Conservation (phyloP, 2,888 invertebrate genomes). For the Thysanoteuthis rhombus region DNA sequence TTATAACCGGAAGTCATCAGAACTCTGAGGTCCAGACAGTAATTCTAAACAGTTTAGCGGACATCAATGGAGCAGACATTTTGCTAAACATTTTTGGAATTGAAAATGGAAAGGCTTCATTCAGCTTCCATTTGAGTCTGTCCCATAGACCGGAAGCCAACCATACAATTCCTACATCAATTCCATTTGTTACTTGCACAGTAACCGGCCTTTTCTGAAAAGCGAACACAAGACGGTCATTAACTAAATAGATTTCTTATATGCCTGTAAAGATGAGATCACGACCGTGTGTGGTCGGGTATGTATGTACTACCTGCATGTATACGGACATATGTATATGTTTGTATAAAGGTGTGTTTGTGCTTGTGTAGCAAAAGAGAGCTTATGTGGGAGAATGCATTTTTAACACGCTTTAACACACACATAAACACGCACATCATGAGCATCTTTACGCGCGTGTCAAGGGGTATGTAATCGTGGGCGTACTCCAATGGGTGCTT, state of each 20-base stretch:
- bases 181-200: neutral
- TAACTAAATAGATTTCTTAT: constrained; percentile 12
- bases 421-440: too few species aligned
- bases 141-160: neutral
- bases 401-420: too few species aligned
- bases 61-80: neutral
- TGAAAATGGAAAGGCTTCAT: constrained; percentile 12
- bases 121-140: neutral
- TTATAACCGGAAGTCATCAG: neutral
- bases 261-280: neutral
- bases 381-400: neutral
- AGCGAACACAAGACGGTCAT: constrained; percentile 12
- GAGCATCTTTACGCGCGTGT: neutral
- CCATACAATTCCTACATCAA: neutral
- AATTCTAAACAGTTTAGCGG: neutral
- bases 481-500: neutral
- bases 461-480: neutral
- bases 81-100: constrained; percentile 12
- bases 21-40: neutral
- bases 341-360: neutral
- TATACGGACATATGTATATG: neutral
- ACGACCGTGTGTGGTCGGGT: neutral
- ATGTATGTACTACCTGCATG: neutral
- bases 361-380: neutral
- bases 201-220: neutral